Base-by-base conservation (phyloP, 2,113 vertebrate genomes). In the Pungitius pungitius region DNA sequence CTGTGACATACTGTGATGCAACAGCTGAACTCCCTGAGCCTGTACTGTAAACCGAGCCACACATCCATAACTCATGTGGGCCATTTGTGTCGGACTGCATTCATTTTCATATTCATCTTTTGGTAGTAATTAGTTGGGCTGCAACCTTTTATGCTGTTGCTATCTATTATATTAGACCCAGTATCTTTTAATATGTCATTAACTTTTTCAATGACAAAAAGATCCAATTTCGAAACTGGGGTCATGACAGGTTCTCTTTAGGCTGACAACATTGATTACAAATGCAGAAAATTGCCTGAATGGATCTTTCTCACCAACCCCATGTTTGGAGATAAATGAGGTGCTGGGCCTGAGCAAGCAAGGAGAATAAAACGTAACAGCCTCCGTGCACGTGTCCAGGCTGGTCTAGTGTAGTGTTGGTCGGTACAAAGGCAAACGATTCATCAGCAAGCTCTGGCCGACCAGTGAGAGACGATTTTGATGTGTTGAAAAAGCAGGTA, bases 291-390 rank as follows among this genome's bases (percentile, higher is more conserved):
- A 79, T 15, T 57, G 45, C 51, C 69, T 62, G n/a, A 56, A 66
- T n/a, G 58, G 64, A 43, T 59, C 77, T 74, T 75, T 74, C 47
- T 37, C 20, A 55, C 33, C 2, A 60, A 56, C 35, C 6, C n/a
- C 42, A 24, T 71, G n/a, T 42, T 72, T n/a, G 42, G 14, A 43
- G 49, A 52, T 65, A 63, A 69, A 69, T 14, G 60, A 33, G 11
- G 35, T 22, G 27, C 42, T 62, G 33, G 55, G 45, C 56, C 45
- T 27, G 52, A 63, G 62, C 67, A 66, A 43, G 26, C 18, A 72
- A 30, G 20, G 66, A 66, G 45, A 59, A 77, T 75, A 63, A 73
- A 77, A 84, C 55, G 24, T 66, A 67, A 80, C 51, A 52, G 69
- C 51, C 61, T 66, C 60, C 24, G 10, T 71, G 59, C 12, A 76